These are phyloP conservation scores for Pelagia noctiluca DNA, from an alignment of 30 jellyfish, hydroid and myxozoan genomes.

Conservation along the genomic window DNA sequence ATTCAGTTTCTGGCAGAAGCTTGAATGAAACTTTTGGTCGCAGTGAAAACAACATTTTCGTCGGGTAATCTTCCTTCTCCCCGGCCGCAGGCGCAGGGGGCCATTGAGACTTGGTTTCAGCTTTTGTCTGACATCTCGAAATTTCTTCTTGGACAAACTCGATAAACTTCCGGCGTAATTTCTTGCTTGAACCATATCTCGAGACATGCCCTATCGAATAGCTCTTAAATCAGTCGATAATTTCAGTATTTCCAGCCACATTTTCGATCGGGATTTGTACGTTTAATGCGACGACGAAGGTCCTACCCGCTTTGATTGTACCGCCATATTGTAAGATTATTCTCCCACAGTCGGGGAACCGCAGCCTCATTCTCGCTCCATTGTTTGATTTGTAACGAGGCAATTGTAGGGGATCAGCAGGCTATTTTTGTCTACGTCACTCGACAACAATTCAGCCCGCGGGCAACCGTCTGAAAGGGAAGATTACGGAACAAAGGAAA, in stretches of 20 bases:
- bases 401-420: slow-evolving; percentile 71
- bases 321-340: slow-evolving; percentile 70
- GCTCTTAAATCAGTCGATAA: neutral
- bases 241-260: slow-evolving; percentile 19
- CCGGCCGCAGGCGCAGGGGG: slow-evolving; percentile 83
- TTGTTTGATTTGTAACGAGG: slow-evolving; percentile 64
- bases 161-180: slow-evolving; percentile 54
- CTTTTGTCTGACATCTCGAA: slow-evolving; percentile 54
- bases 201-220: slow-evolving; percentile 62
- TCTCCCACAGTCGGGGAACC: slow-evolving; percentile 80
- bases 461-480: no score
- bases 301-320: slow-evolving; percentile 50
- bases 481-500: no score
- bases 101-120: slow-evolving; percentile 59
- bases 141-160: neutral
- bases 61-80: slow-evolving; percentile 44
- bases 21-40: slow-evolving; percentile 51
- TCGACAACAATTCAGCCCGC: no score
- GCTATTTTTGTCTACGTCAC: neutral
- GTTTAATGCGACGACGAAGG: slow-evolving; percentile 24
- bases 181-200: slow-evolving; percentile 50
- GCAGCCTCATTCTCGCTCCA: slow-evolving; percentile 70
- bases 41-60: slow-evolving; percentile 42
- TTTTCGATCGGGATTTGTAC: neutral
- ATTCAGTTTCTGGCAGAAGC: slow-evolving; percentile 49